These are phyloP conservation scores for Colistium nudipinnis DNA, from an alignment of 2,113 vertebrate genomes.

Conservation along the genomic window DNA sequence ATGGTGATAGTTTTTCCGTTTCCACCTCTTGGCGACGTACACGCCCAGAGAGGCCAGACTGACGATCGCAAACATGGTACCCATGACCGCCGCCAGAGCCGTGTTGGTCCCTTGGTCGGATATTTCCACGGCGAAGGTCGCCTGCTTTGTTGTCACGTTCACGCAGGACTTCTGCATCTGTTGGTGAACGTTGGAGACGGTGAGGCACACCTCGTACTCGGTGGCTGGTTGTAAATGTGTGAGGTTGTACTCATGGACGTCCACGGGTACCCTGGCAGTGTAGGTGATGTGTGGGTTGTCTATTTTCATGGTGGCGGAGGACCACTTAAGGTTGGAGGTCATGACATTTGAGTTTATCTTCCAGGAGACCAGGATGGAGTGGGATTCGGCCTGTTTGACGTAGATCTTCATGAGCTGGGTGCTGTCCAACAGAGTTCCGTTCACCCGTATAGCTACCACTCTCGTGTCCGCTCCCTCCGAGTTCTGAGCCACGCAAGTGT, in stretches of 20 bases:
- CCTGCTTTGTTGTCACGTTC: slow-evolving; percentile 94
- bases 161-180: slow-evolving; percentile 94
- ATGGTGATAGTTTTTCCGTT: slow-evolving; percentile 97
- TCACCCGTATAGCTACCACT: slow-evolving; percentile 90
- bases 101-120: slow-evolving; percentile 92
- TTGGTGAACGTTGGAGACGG: slow-evolving; percentile 91
- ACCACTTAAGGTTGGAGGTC: slow-evolving; percentile 97
- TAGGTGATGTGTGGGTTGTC: slow-evolving; percentile 98
- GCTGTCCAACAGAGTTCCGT: slow-evolving; percentile 92
- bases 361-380: slow-evolving; percentile 96
- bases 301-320: slow-evolving; percentile 96
- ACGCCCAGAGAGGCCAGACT: slow-evolving; percentile 89
- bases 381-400: slow-evolving; percentile 92
- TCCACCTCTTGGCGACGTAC: slow-evolving; percentile 91
- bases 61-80: slow-evolving; percentile 91
- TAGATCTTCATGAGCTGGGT: slow-evolving; percentile 94
- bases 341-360: slow-evolving; percentile 94
- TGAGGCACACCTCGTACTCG: slow-evolving; percentile 96
- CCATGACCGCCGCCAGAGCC: slow-evolving; percentile 92
- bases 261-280: slow-evolving; percentile 93
- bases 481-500: slow-evolving; percentile 97
- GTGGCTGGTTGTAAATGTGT: slow-evolving; percentile 95
- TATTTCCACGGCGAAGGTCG: slow-evolving; percentile 87
- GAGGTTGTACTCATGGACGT: slow-evolving; percentile 97
- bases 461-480: slow-evolving; percentile 93